Base-by-base conservation (phyloP, 2,888 invertebrate species). In the Stenodera caucasica region DNA sequence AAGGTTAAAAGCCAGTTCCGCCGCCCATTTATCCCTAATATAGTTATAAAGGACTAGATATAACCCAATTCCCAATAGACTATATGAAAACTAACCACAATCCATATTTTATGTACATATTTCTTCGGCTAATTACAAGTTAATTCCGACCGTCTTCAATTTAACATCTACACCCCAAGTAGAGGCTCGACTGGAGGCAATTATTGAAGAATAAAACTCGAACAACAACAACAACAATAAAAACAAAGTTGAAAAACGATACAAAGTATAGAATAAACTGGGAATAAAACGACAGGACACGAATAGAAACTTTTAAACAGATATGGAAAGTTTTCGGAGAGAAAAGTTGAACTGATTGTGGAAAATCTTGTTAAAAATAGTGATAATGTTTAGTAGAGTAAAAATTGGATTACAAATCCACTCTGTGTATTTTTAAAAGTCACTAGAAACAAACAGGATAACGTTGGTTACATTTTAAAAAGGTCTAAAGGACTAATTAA, bases 41-140 rank as follows among this genome's bases (percentile, higher is more conserved):
- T 29, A 52, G 52, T 52, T 52, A 23, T 40, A 40, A 18, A 18
- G 40, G 40, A 40, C 40, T 40, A 18, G 40, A 40, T 40, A 40
- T 40, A 45, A n/a, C 21, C 21, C 45, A 45, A 45, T 45, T 45
- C 45, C 45, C 21, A 45, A 45, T 21, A 11, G 45, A 45, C 21
- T 23, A 23, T 12, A 23, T 21, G 45, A n/a, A 23, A 45, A 45
- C 23, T 45, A 23, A 45, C 45, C 45, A 45, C 21, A 45, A 4
- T 23, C 45, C 45, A 45, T 45, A 45, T 45, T 45, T 45, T 45
- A 45, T 45, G 45, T 5, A 21, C 45, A 45, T 45, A 45, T 45
- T 45, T 45, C 45, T 45, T 45, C 23, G 23, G 23, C 45, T 45
- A 45, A 45, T 45, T 45, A 45, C 21, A 45, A 12, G 5, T 12